Base-by-base conservation (phyloP, 2,113 vertebrate species). In the Amphiprion percula region DNA sequence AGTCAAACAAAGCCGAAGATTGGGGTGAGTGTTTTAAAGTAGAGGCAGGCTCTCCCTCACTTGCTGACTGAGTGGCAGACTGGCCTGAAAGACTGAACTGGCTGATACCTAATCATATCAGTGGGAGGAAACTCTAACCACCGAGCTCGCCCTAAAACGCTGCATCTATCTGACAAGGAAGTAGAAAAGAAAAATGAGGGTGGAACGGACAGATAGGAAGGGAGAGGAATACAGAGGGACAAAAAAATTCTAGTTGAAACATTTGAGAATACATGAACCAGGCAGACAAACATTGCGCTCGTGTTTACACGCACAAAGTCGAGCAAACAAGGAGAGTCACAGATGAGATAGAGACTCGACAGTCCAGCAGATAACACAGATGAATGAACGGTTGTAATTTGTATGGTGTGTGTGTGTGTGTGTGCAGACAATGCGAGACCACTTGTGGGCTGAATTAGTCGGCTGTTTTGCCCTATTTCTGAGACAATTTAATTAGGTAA, bases 41-140 rank as follows among this genome's bases (percentile, higher is more conserved):
- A 70, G 44, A 73, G 21, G 55, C 14, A 68, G 83, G 87, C 81
- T 68, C 79, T 78, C 66, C 9, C 44, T 30, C 30, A 5, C 30
- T 30, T 30, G 30, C 30, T 30, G 28, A 30, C 3, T 30, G 30
- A 30, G 30, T 30, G 30, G 30, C 5, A 30, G 30, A n/a, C 46
- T 16, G 60, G 49, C 59, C 81, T 59, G 28, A 76, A 62, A 50
- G 68, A 37, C 79, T 67, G 53, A 86, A 75, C 67, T 3, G 33
- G 74, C 80, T 92, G 87, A 89, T 68, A 85, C 75, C 79, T 89
- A 91, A 90, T 92, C 87, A 90, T 85, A 92, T 90, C 83, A 89
- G 74, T 79, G 70, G 73, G 74, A 77, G 79, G 87, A 83, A 89
- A 89, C 74, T 68, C 63, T 33, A 69, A 79, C 83, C 68, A 58